Base-by-base conservation (phyloP, 2,888 invertebrate species). In the Lasiommata megera region DNA sequence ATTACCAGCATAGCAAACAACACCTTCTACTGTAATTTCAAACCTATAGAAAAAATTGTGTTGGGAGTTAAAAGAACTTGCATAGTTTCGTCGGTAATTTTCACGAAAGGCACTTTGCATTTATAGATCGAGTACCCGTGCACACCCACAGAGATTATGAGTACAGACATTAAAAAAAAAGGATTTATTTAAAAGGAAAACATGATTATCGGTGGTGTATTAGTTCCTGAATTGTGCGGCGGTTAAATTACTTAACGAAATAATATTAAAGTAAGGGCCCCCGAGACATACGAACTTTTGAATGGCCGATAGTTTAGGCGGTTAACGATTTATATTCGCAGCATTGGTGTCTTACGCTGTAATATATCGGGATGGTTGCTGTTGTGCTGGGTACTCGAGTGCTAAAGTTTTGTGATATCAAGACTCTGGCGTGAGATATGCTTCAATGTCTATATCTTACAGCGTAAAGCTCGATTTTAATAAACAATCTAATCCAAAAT, bases 201-300 rank as follows among this genome's bases (percentile, higher is more conserved):
- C 16, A 47, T 17, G 2, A 34, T 34, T 34, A 51, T 44, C 18
- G 60, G 58, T 66, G 66, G 63, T 67, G 60, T 59, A 60, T 70
- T 65, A 67, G 67, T 70, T 71, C 67, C 68, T 71, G 62, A 61
- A 61, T 63, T 50, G 55, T 48, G 61, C 57, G 55, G 61, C 62
- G 53, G 54, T 62, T 61, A 59, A 60, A 67, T 59, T 58, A 65
- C 52, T 55, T 63, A 58, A 55, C 62, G 59, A 61, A 62, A 46
- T n/a, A 61, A 63, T 62, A 57, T 69, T 67, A 66, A 59, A 64
- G 66, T 63, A 65, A 69, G 1, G 11, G 2, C 6, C 29, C 46
- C 5, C 11, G 29, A 1, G 16, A 1, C 8, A 16, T 16, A 16
- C 31, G 14, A 31, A 46, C 46, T 16, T 31, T 46, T 31, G 16